A percentile compares a stretch with the other conserved stretches of the same genome.
phyloP scores from a whole-genome alignment of 2,113 vertebrate species.

The Bos javanicus region DNA sequence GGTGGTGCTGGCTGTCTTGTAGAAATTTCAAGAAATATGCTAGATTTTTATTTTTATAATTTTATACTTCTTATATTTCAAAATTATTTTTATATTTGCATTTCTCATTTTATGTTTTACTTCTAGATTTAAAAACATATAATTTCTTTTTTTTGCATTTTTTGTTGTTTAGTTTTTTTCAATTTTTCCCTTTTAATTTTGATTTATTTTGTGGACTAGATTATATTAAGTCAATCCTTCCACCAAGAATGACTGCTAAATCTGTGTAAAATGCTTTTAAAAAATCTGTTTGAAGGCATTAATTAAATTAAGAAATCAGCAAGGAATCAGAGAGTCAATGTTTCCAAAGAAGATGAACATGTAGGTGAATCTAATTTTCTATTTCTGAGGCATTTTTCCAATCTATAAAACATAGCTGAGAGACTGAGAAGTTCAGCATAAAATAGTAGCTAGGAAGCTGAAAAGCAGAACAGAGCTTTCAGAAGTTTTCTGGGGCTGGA shows the following conservation, averaged over 20 bases:
- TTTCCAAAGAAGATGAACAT: not conserved
- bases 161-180: not conserved
- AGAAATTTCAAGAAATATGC: conserved; percentile 74
- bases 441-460: not conserved
- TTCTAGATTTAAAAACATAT: not conserved
- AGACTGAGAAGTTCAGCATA: not conserved
- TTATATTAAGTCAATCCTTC: not conserved
- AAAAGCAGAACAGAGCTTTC: not conserved
- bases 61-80: not conserved
- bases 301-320: not conserved
- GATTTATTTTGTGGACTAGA: not conserved
- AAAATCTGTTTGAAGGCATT: not conserved
- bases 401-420: not conserved
- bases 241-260: not conserved
- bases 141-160: not conserved
- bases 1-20: conserved; percentile 74
- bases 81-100: not conserved
- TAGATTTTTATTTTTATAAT: conserved; percentile 44
- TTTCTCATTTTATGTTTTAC: not conserved
- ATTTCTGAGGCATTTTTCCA: not conserved
- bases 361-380: not conserved
- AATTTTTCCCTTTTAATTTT: not conserved
- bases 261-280: not conserved
- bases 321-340: not conserved
- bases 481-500: not conserved